Evolutionary conservation across 1,140 invertebrate species (phyloP), one percentile per base, ranked within the genome.

Genomic region (Trichoplusia ni): DNA sequence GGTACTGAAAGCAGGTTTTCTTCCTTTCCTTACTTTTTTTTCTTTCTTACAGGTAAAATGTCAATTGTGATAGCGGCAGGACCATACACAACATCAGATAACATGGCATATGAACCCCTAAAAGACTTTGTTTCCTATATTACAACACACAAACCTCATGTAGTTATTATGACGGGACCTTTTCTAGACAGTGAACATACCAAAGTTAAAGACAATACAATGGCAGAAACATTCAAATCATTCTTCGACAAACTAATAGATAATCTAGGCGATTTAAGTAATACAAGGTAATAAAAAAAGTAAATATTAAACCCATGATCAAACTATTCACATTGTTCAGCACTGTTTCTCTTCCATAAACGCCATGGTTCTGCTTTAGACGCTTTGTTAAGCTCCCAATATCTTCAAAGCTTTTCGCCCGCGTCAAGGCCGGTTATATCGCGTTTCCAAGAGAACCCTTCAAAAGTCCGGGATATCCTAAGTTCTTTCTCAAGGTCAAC

Each of bases 121-220:
- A 93, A 93, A 66, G 96, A 97, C 77, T 89, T 98, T 1, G 87
- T 97, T 13, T 88, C 92, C 14, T 93, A 94, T 69, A 92, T 97
- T 0, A 86, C 90, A 13, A 86, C 94, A 8, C 92, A 95, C 38
- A 92, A 94, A 73, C 97, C 97, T 1, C 94, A 98, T 81, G 86
- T 98, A 3, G 92, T 96, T 23, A 92, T 98, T 67, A 87, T 98
- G 44, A 92, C 95, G 4, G 97, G 97, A 0, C 97, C 97, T 3
- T 97, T 98, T 74, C 73, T 98, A 25, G 96, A 98, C 75, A 86
- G 89, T 4, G 93, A 92, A 51, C 94, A 96, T 83, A 82, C 91
- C 0, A 87, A 92, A 19, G 84, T 96, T 19, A 86, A 91, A 33
- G 92, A 93, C 51, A 90, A 91, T 49, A 87, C 91, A 2, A 84